Base-by-base conservation (phyloP, 1,140 invertebrate genomes). In the Drosophila grimshawi region DNA sequence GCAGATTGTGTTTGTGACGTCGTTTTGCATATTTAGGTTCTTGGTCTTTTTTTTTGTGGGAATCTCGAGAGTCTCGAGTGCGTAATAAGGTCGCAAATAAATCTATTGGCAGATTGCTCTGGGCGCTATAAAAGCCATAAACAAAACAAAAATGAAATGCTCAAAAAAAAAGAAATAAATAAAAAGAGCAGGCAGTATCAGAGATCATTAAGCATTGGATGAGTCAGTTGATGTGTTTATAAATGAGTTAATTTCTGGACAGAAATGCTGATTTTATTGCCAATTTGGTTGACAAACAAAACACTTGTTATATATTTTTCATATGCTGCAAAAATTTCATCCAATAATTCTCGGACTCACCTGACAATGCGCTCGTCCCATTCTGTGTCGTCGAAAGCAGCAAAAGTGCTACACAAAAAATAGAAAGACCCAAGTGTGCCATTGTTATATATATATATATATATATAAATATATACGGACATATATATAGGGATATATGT, bases 201-300 rank as follows among this genome's bases (percentile, higher is more conserved):
- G 35, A 72, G 62, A 61, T 68, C 64, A 71, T 71, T 65, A 56
- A 41, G 27, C 61, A 52, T 64, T 45, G 68, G 68, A 71, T 68
- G 64, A 61, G 49, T 73, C 70, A 73, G 33, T 55, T 56, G 56
- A 61, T 68, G 70, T 55, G 70, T 68, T 61, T 73, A 56, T 73
- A 73, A 73, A 73, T 73, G 70, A 73, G 70, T 73, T 73, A 70
- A 74, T 74, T 76, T 63, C 41, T 77, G 53, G 43, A 62, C 62
- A 62, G 48, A 61, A 71, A 60, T 60, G 56, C 30, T 66, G n/a
- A 3, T 48, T 49, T 48, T 55, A 59, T 66, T 27, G 53, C 32
- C 46, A 43, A 69, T 48, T 53, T 39, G 32, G 30, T 27, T 60
- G n/a, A 7, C 4, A 8, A 5, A 29, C 32, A 19, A 30, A 43